These are phyloP conservation scores for Lophotis ruficrista DNA, from an alignment of 2,113 vertebrate genomes.

Conservation along the genomic window DNA sequence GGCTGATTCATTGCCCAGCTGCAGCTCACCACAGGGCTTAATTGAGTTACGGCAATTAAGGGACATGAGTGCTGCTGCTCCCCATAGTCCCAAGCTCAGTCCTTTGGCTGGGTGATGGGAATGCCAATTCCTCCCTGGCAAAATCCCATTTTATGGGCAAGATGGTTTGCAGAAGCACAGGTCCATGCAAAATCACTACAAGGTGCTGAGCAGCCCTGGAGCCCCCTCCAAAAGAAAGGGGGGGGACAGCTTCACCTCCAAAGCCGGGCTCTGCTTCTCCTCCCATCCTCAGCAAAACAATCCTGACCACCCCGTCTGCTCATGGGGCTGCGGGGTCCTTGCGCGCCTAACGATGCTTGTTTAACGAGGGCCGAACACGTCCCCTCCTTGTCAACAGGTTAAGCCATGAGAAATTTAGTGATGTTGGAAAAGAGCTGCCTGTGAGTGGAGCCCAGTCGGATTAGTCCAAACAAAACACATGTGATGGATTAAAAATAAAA, in stretches of 20 bases:
- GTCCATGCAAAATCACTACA: not conserved
- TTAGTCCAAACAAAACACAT: constrained; percentile 65
- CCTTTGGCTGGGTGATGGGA: not conserved
- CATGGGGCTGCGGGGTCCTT: rapidly evolving
- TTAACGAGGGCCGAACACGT: not conserved
- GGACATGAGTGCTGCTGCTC: not conserved
- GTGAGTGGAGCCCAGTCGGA: not conserved
- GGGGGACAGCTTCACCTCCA: not conserved
- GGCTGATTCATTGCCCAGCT: not conserved
- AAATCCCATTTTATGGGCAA: not conserved
- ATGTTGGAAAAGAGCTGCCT: constrained; percentile 38
- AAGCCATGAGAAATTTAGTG: constrained; percentile 32
- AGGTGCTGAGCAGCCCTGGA: not conserved
- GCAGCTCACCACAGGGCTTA: not conserved
- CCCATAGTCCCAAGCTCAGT: not conserved
- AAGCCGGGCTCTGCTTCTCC: not conserved
- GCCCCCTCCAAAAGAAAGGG: not conserved
- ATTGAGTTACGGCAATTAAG: not conserved
- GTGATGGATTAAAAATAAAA: constrained; percentile 72
- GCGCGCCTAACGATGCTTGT: not conserved
- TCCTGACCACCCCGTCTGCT: not conserved
- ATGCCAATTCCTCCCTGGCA: not conserved
- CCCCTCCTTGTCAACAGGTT: constrained; percentile 30
- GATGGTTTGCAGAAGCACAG: not conserved
- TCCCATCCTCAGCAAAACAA: not conserved